Evolutionary conservation across 2,888 invertebrate species (phyloP).

Genomic region (Callimorpha dominula): DNA sequence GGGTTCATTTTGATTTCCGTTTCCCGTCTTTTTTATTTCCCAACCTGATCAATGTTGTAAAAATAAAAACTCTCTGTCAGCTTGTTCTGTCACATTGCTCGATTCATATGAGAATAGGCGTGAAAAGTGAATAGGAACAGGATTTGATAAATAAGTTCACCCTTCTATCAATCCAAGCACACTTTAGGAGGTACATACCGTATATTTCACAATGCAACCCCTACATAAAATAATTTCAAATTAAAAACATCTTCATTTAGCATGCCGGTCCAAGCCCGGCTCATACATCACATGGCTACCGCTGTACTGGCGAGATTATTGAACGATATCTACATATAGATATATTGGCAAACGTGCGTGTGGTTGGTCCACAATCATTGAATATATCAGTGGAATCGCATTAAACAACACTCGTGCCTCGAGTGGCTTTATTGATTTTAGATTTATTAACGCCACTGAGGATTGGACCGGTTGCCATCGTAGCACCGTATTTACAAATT

Average conservation of each 20-base stretch:
- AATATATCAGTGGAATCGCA: conserved; percentile 30
- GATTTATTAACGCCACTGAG: conserved; percentile 55
- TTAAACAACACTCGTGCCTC: conserved; percentile 38
- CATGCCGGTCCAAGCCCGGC: conserved; percentile 6
- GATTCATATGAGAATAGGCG: too few species aligned
- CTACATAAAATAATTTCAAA: conserved; percentile 4
- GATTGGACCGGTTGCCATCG: conserved; percentile 28
- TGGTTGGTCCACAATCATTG: conserved; percentile 30
- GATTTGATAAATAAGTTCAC: neutral
- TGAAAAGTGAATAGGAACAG: neutral
- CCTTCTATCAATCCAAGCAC: neutral
- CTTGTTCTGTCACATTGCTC: too few species aligned
- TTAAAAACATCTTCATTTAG: conserved; percentile 13
- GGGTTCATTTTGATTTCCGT: too few species aligned
- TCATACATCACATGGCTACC: conserved; percentile 1
- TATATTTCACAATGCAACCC: neutral
- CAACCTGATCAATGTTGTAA: too few species aligned
- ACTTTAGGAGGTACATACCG: neutral
- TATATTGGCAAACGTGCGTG: neutral
- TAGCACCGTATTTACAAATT: conserved; percentile 7
- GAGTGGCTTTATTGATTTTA: conserved; percentile 57
- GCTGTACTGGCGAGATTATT: conserved; percentile 11
- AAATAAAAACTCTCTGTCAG: too few species aligned
- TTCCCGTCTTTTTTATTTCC: too few species aligned
- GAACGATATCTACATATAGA: conserved; percentile 1